Conservation (phyloP, 2,888 invertebrate species). For the Eupithecia subfuscata region DNA sequence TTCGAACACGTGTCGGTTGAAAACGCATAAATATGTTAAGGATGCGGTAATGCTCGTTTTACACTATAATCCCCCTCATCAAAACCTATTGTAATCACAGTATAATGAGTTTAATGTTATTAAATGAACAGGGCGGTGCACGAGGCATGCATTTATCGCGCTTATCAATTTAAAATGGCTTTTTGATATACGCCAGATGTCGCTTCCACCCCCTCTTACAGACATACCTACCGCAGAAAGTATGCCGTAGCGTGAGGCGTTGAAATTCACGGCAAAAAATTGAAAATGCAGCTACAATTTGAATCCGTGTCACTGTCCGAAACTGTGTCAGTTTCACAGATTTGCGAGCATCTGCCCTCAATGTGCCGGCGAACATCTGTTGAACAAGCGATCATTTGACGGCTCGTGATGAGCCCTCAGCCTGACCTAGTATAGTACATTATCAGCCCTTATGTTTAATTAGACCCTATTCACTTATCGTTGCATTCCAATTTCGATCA, state of each 20-base stretch:
- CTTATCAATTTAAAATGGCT: conserved; percentile 76
- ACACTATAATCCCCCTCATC: conserved; percentile 58
- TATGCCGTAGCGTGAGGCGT: conserved; percentile 14
- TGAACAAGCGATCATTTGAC: conserved; percentile 54
- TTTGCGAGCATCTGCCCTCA: conserved; percentile 71
- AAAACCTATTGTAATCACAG: conserved; percentile 65
- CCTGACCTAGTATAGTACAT: conserved; percentile 66
- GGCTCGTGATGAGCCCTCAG: conserved; percentile 54
- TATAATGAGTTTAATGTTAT: conserved; percentile 74
- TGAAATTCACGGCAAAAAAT: conserved; percentile 30
- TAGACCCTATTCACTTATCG: conserved; percentile 78
- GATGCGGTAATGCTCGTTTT: conserved; percentile 56
- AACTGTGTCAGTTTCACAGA: conserved; percentile 57
- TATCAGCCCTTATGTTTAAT: conserved; percentile 74
- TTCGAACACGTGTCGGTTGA: conserved; percentile 65
- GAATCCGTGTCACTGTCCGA: conserved; percentile 57
- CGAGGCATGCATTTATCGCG: conserved; percentile 73
- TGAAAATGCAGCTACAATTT: conserved; percentile 45
- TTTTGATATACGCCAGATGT: conserved; percentile 77
- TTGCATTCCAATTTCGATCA: conserved; percentile 71
- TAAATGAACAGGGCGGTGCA: conserved; percentile 74
- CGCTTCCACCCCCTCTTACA: conserved; percentile 56
- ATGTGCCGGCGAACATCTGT: conserved; percentile 74
- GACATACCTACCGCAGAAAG: conserved; percentile 27
- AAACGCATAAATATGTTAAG: conserved; percentile 50